phyloP scores from a whole-genome alignment of 2,888 invertebrate species.

The Calameuta idolon region DNA sequence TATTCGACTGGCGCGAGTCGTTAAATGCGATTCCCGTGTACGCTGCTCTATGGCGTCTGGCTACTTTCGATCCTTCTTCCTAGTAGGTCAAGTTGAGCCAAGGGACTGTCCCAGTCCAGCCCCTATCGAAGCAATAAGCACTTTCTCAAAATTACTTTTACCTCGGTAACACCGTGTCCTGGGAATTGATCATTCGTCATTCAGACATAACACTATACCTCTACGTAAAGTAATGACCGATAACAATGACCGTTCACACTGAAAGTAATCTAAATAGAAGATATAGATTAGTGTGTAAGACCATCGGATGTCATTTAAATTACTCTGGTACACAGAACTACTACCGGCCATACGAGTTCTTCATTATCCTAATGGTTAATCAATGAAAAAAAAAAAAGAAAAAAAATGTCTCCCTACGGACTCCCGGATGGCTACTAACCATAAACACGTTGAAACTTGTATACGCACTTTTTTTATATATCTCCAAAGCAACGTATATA shows the following conservation, averaged over 20 bases:
- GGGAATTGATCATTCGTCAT: background rate
- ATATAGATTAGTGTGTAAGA: background rate
- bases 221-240: background rate
- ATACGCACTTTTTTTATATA: background rate
- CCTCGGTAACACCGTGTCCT: background rate
- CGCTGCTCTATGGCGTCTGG: background rate
- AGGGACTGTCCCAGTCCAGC: background rate
- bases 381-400: background rate
- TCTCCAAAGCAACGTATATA: background rate
- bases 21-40: conserved; percentile 7
- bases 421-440: background rate
- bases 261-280: background rate
- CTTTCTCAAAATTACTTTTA: background rate
- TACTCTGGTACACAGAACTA: background rate
- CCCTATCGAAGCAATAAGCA: background rate
- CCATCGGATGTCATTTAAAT: background rate
- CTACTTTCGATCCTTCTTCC: background rate
- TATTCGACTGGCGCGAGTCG: background rate
- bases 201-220: background rate
- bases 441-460: background rate
- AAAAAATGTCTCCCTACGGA: background rate
- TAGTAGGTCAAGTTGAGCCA: background rate
- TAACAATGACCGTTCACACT: background rate
- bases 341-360: background rate
- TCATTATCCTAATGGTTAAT: background rate